phyloP scores from a whole-genome alignment of 1,140 invertebrate genomes.

The Teleogryllus occipitalis region DNA sequence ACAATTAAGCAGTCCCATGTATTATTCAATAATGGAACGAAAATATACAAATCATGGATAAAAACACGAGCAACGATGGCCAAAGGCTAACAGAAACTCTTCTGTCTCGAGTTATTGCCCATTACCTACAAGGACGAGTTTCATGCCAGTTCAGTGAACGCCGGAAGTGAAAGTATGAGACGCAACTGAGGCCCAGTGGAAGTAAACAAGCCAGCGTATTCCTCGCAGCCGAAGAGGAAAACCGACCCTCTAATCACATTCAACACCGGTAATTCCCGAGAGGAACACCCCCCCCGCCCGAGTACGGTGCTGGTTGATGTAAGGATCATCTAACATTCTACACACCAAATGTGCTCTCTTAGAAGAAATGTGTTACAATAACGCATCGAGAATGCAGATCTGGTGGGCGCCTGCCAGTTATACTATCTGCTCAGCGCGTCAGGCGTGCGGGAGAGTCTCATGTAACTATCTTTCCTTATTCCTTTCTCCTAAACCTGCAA shows the following conservation, averaged over 20 bases:
- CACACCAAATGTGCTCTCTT: too few species aligned
- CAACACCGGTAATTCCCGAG: neutral
- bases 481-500: too few species aligned
- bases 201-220: neutral
- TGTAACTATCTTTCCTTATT: too few species aligned
- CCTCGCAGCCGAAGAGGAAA: neutral
- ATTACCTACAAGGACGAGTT: too few species aligned
- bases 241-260: neutral
- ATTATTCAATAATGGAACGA: too few species aligned
- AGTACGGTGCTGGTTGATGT: neutral
- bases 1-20: too few species aligned
- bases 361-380: too few species aligned
- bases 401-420: neutral
- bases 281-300: neutral
- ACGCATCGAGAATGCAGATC: too few species aligned
- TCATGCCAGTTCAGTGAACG: neutral
- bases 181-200: neutral
- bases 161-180: neutral
- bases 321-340: neutral
- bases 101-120: too few species aligned
- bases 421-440: neutral
- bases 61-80: too few species aligned
- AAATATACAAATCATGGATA: too few species aligned
- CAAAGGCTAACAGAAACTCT: too few species aligned
- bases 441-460: neutral